Evolutionary conservation across 53 echinoderm and acorn worm genomes (phyloP).

Genomic region (Stichopus horrens): DNA sequence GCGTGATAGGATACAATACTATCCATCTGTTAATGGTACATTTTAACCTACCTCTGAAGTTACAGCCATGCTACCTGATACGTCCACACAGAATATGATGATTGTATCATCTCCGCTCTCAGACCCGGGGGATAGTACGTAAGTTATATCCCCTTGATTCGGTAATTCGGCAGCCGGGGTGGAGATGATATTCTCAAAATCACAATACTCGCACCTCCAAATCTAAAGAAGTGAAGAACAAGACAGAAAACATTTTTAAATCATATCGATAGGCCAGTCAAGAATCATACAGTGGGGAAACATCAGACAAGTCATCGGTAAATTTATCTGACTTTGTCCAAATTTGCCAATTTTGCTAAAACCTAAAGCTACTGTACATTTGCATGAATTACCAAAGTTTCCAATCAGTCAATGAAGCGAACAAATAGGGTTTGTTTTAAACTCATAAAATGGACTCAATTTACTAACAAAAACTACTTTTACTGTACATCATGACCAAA

Average conservation of each 20-base stretch:
- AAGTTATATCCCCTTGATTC: constrained; percentile 72
- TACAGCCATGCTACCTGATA: constrained; percentile 97
- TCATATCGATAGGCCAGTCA: neutral
- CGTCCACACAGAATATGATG: constrained; percentile 93
- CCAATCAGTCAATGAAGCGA: no score
- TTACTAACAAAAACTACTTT: no score
- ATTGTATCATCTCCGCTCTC: constrained; percentile 74
- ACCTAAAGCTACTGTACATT: no score
- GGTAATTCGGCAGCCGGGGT: constrained; percentile 39
- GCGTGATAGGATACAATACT: no score
- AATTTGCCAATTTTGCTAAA: no score
- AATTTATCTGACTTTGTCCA: no score
- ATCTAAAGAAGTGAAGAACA: constrained; percentile 49
- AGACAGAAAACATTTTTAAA: neutral
- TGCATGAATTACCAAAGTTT: no score
- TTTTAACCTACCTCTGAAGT: constrained; percentile 73
- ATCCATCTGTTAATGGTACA: no score
- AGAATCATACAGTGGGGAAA: neutral
- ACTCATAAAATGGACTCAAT: no score
- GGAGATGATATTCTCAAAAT: constrained; percentile 54
- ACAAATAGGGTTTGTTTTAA: no score
- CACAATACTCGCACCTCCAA: constrained; percentile 97
- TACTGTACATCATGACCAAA: no score
- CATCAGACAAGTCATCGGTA: no score
- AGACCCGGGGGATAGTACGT: constrained; percentile 62